Evolutionary conservation across 2,113 vertebrate genomes (phyloP), one percentile per base, ranked within the genome.

Genomic region (Saimiri boliviensis): DNA sequence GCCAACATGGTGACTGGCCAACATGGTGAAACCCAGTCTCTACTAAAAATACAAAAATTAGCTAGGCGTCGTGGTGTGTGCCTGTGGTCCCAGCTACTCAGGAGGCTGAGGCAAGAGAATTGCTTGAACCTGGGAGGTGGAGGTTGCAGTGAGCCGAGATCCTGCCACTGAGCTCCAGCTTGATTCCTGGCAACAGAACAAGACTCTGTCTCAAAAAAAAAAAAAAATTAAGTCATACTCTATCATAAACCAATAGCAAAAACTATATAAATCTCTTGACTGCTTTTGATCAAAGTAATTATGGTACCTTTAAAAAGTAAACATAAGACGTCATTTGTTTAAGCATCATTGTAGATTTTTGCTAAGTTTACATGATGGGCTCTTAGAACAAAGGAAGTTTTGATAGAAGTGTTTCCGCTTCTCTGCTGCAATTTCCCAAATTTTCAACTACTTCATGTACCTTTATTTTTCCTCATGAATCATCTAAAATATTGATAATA

Each of bases 61-160:
- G 49, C 14, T 52, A 14, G 49, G 49, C 16, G 0, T 52, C 14
- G 49, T 3, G 16, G 49, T 4, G 4, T 1, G 4, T 0, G 14
- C 49, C 49, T 52, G 49, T 52, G 17, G 49, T 52, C 49, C 49
- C 49, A 52, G 49, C 49, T 52, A 52, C 14, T 52, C 1, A 1
- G 16, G 14, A 52, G 49, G 49, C 49, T 52, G 16, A 52, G 14
- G 49, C 49, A 52, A 16, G 14, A 52, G 49, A 52, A 52, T 17
- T 52, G 49, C 49, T 52, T 52, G 49, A 52, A 52, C 16, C 49
- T 16, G 1, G 16, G 49, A 17, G 4, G 49, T 3, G 4, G 16
- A 52, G 49, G 49, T 17, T 52, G 49, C 14, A 52, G 16, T 52
- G 16, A 52, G 49, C 49, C 3, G 16, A 52, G 49, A 52, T 52